Conservation (phyloP, 1,140 invertebrate species). For the Ctenoplectra terminalis region DNA sequence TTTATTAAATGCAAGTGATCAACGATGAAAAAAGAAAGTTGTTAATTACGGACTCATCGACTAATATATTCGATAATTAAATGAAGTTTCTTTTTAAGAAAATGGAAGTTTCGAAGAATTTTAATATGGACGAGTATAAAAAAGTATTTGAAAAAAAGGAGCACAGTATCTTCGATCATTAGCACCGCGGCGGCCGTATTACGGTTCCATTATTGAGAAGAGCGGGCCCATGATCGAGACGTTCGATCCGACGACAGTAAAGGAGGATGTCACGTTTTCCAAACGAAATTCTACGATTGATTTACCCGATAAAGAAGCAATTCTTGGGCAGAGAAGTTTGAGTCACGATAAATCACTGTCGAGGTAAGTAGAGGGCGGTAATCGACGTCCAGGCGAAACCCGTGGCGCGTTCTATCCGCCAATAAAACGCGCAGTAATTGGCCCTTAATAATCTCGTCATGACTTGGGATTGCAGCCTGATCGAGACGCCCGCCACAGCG, state of each 20-base stretch:
- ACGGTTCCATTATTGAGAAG: not conserved
- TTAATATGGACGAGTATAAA: not conserved
- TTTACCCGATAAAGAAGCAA: conserved; percentile 66
- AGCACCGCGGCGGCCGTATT: too few species aligned
- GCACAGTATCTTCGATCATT: not conserved
- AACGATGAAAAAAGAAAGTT: too few species aligned
- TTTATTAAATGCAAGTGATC: not conserved
- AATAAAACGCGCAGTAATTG: conserved; percentile 79
- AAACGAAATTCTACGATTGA: conserved; percentile 30
- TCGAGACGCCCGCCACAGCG: conserved; percentile 53
- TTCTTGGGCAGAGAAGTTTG: conserved; percentile 32
- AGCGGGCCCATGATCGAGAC: not conserved
- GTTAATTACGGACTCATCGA: not conserved
- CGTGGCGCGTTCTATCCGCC: conserved; percentile 66
- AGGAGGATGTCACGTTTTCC: not conserved
- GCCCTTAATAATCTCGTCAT: conserved; percentile 82
- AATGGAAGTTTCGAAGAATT: not conserved
- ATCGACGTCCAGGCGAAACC: conserved; percentile 54
- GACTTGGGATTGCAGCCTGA: conserved; percentile 75
- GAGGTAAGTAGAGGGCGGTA: conserved; percentile 78
- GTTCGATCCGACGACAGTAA: not conserved
- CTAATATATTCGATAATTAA: not conserved
- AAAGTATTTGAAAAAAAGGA: not conserved
- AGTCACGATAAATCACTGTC: conserved; percentile 78
- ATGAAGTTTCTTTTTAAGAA: too few species aligned